These are phyloP conservation scores for Leptodactylus fuscus DNA, from an alignment of 2,113 vertebrate species.

Conservation along the genomic window DNA sequence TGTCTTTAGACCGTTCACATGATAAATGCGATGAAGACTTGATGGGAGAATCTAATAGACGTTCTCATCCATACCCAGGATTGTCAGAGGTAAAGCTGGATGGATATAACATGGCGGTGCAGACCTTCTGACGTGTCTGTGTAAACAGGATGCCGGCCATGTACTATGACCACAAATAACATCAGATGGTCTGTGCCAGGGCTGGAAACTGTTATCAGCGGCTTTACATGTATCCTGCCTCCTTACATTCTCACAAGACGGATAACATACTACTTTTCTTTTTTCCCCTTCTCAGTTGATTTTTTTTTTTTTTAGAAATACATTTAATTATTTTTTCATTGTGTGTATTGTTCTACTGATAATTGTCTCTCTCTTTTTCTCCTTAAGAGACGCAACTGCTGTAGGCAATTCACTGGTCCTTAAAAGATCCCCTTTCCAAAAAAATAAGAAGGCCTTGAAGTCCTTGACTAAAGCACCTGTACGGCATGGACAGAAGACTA, in stretches of 20 bases:
- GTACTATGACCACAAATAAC: neutral
- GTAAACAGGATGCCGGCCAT: neutral
- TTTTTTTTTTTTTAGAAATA: neutral
- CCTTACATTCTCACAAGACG: no score
- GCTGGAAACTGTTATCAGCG: neutral
- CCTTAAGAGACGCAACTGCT: constrained; percentile 89
- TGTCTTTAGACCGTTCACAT: no score
- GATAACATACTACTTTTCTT: no score
- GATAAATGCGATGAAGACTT: no score
- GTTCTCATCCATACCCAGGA: no score
- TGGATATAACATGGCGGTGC: no score
- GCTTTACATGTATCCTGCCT: no score
- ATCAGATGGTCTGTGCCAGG: neutral
- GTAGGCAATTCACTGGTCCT: constrained; percentile 93
- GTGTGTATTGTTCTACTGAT: neutral
- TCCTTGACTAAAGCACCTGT: constrained; percentile 83
- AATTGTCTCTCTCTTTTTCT: neutral
- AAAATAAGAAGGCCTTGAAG: constrained; percentile 82
- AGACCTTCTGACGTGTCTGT: no score
- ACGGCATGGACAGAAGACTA: constrained; percentile 86
- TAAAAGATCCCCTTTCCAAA: constrained; percentile 83
- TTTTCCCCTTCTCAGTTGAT: no score
- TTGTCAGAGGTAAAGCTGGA: no score
- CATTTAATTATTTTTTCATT: no score
- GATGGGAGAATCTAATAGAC: no score